phyloP scores from a whole-genome alignment of 1,140 invertebrate genomes.

The Ganaspis sp. region DNA sequence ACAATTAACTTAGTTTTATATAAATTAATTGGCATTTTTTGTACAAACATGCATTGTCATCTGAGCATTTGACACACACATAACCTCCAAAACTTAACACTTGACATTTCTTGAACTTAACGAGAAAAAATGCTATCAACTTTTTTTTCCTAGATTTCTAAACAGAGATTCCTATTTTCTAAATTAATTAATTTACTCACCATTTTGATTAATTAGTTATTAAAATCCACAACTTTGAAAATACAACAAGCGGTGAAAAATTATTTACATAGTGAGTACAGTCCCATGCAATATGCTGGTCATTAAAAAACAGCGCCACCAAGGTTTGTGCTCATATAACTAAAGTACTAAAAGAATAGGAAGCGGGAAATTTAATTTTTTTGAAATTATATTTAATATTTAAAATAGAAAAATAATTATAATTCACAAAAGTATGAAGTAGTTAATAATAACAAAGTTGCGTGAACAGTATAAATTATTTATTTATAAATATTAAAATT shows the following conservation, averaged over 20 bases:
- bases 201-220: slow-evolving; percentile 31
- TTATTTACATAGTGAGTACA: too few relatives aligned
- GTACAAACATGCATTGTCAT: slow-evolving; percentile 61
- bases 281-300: too few relatives aligned
- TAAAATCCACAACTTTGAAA: slow-evolving; percentile 35
- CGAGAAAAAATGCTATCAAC: neutral
- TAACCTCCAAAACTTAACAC: slow-evolving; percentile 47
- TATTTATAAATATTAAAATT: too few relatives aligned
- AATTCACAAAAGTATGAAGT: too few relatives aligned
- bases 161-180: neutral
- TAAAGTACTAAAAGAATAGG: too few relatives aligned
- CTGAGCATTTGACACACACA: slow-evolving; percentile 48
- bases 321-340: too few relatives aligned
- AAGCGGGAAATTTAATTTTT: too few relatives aligned
- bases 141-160: neutral
- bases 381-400: too few relatives aligned
- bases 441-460: too few relatives aligned
- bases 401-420: too few relatives aligned
- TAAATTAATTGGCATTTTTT: slow-evolving; percentile 32
- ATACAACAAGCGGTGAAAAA: slow-evolving; percentile 19
- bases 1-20: neutral
- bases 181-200: slow-evolving; percentile 6
- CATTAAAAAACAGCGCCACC: too few relatives aligned
- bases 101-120: slow-evolving; percentile 16
- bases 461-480: too few relatives aligned